Conservation (phyloP, 37 sponge, comb jelly and placozoan species). For the Theonella swinhoei region DNA sequence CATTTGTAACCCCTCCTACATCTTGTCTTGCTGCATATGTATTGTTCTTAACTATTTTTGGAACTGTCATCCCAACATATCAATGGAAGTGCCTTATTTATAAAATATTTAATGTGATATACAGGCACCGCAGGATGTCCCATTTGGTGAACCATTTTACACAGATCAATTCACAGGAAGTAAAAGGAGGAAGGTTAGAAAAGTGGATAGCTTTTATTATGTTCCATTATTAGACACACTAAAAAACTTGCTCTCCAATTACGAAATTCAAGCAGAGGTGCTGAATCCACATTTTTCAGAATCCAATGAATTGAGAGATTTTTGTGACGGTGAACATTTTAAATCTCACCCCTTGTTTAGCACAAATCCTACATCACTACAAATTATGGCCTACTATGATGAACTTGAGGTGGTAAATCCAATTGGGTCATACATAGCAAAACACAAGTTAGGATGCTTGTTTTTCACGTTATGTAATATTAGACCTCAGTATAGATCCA, state of each 20-base stretch:
- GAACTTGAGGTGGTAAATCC: constrained; percentile 63
- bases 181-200: constrained; percentile 30
- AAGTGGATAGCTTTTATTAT: constrained; percentile 16
- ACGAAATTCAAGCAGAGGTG: constrained; percentile 35
- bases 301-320: constrained; percentile 7
- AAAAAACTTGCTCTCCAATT: background rate
- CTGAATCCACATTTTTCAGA: constrained; percentile 12
- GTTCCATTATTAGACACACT: constrained; percentile 26
- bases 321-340: constrained; percentile 37
- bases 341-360: constrained; percentile 38
- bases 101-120: background rate
- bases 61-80: no score
- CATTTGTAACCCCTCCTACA: no score
- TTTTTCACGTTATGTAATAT: constrained; percentile 36
- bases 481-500: constrained; percentile 43
- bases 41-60: no score
- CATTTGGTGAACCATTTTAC: constrained; percentile 29
- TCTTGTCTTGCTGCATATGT: no score
- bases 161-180: constrained; percentile 15
- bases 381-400: constrained; percentile 57
- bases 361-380: constrained; percentile 25
- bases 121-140: constrained; percentile 12
- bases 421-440: constrained; percentile 34
- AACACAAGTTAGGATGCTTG: no score
- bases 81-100: no score